Base-by-base conservation (phyloP, 2,888 invertebrate species). In the Gisinianus flammeolus region DNA sequence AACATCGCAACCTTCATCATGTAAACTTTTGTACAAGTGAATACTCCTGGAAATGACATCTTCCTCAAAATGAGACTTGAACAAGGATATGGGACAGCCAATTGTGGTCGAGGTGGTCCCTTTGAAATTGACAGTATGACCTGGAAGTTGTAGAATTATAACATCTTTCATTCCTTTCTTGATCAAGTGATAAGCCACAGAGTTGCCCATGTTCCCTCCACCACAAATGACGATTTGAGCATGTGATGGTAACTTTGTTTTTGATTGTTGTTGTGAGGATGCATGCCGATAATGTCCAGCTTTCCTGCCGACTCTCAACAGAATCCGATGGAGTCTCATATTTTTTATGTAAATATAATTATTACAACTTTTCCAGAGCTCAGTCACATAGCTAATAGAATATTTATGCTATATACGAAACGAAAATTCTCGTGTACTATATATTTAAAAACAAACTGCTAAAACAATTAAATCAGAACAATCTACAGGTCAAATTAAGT, bases 141-240 rank as follows among this genome's bases (percentile, higher is more conserved):
- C 31, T 3, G 26, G 71, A 4, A 58, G n/a, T 58, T 71, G 71
- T 30, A 71, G 28, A 22, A 71, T 56, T 12, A 71, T 58, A 10
- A 71, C 24, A 31, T 71, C 71, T n/a, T 10, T 30, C 22, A 31
- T 58, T 30, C 71, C 71, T n/a, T 22, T 56, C 12, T 71, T n/a
- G 1, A 31, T 54, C 16, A 71, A 58, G 22, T 71, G 56, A 30
- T 71, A 71, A n/a, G 71, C 71, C 2, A 58, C 58, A 31, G 56
- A 54, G 24, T 58, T 56, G 0, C 56, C 71, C 26, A 71, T 28
- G n/a, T 58, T 26, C 19, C 71, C 71, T 2, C 56, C 56, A 19
- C 71, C 71, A 31, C 71, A 71, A 8, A 71, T 71, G 2, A 71
- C 71, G 2, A 71, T 52, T 71, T 71, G 31, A n/a, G 71, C 71